phyloP scores from a whole-genome alignment of 2,888 invertebrate species.

The Volucella zonaria region DNA sequence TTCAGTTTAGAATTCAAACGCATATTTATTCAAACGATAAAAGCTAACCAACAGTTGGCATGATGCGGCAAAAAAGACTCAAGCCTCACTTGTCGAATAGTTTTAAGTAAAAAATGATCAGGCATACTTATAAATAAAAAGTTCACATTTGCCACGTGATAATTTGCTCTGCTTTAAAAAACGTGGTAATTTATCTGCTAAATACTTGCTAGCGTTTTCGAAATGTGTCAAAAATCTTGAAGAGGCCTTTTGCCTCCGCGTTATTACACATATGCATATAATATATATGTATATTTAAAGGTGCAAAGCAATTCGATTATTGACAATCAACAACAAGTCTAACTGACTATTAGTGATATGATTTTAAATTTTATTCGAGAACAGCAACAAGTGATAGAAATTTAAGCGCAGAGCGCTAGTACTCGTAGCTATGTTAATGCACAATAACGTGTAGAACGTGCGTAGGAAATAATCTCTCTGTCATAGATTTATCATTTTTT shows the following conservation, averaged over 20 bases:
- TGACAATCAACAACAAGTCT: constrained; percentile 43
- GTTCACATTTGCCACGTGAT: neutral
- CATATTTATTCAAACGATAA: no score
- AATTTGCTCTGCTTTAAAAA: constrained; percentile 35
- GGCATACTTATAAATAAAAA: neutral
- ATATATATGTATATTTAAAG: constrained; percentile 15
- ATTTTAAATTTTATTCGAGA: constrained; percentile 29
- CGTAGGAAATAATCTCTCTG: constrained; percentile 9
- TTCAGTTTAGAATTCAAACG: no score
- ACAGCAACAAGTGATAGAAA: constrained; percentile 17
- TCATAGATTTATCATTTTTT: constrained; percentile 37
- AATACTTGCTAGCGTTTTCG: constrained; percentile 6
- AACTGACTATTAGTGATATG: constrained; percentile 39
- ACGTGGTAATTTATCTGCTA: constrained; percentile 28
- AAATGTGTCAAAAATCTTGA: constrained; percentile 16
- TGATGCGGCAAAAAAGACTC: no score
- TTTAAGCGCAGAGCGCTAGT: neutral
- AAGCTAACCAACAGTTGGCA: no score
- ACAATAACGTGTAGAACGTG: constrained; percentile 17
- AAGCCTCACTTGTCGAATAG: no score
- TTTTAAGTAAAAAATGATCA: neutral
- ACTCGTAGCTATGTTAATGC: neutral
- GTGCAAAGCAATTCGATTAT: constrained; percentile 47
- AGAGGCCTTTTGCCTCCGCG: neutral
- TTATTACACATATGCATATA: neutral